Conservation (phyloP, 92 coral and sea anemone genomes). For the Heliopora coerulea region DNA sequence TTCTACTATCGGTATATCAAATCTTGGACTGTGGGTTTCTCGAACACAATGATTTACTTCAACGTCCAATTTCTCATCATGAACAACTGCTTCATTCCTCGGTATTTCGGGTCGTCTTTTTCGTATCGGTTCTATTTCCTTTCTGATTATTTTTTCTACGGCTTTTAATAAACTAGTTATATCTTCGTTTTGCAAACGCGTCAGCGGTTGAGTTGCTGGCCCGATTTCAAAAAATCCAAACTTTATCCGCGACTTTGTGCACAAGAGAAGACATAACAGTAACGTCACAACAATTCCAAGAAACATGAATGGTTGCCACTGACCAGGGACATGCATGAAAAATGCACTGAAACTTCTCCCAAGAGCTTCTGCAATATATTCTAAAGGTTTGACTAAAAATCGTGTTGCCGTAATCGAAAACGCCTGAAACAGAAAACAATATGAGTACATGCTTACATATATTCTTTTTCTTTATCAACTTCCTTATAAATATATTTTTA, state of each 20-base stretch:
- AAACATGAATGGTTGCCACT: conserved; percentile 95
- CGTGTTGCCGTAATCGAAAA: conserved; percentile 78
- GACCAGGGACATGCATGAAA: conserved; percentile 78
- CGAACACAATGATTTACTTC: background rate
- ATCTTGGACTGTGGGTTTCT: background rate
- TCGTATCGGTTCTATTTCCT: no score
- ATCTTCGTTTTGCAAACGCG: background rate
- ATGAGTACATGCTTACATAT: no score
- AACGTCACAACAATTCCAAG: conserved; percentile 53
- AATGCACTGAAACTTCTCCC: conserved; percentile 90
- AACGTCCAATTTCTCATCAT: background rate
- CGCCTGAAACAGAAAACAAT: conserved; percentile 57
- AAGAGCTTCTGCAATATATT: conserved; percentile 79
- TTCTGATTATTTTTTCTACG: no score
- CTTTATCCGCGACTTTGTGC: conserved; percentile 41
- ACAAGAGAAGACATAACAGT: conserved; percentile 57
- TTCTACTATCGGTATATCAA: background rate
- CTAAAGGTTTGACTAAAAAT: conserved; percentile 76
- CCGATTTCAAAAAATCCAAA: conserved; percentile 37
- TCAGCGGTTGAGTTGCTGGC: background rate
- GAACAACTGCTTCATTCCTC: background rate
- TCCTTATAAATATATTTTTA: no score
- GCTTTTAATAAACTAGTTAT: no score
- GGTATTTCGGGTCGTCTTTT: background rate
- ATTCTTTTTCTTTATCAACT: no score